phyloP scores from a whole-genome alignment of 1,140 invertebrate species.

The Zeugodacus cucurbitae region DNA sequence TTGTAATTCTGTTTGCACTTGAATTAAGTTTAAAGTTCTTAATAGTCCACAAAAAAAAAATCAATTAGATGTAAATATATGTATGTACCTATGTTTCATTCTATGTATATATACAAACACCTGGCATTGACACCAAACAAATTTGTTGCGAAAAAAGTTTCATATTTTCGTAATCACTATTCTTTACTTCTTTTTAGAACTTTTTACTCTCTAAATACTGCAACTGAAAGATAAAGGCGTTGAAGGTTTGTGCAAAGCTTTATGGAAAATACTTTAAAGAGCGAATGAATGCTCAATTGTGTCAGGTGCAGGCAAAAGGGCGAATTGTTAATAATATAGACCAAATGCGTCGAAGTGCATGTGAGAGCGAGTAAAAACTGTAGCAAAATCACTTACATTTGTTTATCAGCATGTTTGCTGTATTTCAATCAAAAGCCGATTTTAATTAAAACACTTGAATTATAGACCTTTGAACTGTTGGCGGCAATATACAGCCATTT shows the following conservation, averaged over 20 bases:
- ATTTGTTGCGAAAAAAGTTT: background rate
- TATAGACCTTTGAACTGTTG: constrained; percentile 10
- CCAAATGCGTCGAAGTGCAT: background rate
- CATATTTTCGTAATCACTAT: background rate
- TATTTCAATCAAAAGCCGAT: background rate
- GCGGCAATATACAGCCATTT: background rate
- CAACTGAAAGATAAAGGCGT: background rate
- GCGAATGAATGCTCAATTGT: background rate
- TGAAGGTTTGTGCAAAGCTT: background rate
- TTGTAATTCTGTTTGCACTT: no score
- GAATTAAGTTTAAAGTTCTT: no score
- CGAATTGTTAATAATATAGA: background rate
- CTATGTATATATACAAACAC: background rate
- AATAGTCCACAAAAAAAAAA: background rate
- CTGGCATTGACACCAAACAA: background rate
- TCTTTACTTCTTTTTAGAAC: background rate
- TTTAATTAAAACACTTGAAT: constrained; percentile 23
- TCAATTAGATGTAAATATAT: background rate
- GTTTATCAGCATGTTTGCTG: background rate
- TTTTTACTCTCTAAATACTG: background rate
- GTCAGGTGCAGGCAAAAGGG: background rate
- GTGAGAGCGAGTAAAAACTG: background rate
- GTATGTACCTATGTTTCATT: no score
- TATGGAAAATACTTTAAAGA: background rate
- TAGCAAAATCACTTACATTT: background rate